phyloP scores from a whole-genome alignment of 2,888 invertebrate genomes.

The Leuctra nigra region DNA sequence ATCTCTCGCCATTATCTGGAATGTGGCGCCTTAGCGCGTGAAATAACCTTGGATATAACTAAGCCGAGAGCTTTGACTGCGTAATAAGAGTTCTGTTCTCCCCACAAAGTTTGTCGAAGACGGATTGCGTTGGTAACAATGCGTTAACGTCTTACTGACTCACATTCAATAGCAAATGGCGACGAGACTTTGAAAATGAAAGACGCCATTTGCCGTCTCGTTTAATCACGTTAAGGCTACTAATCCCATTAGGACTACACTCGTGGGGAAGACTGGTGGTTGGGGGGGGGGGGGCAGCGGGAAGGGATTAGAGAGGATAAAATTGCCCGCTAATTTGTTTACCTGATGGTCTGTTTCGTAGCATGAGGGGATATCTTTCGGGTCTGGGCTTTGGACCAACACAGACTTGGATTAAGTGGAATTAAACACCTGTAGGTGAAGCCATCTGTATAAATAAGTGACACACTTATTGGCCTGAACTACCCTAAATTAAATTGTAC shows the following conservation, averaged over 20 bases:
- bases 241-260: constrained; percentile 20
- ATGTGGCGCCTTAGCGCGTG: too few species aligned
- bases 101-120: neutral
- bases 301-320: constrained; percentile 17
- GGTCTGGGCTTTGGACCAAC: too few species aligned
- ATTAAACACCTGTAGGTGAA: too few species aligned
- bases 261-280: constrained; percentile 4
- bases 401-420: too few species aligned
- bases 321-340: constrained; percentile 25
- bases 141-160: neutral
- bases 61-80: too few species aligned
- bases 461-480: too few species aligned
- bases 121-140: neutral
- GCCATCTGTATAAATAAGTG: too few species aligned
- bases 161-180: neutral
- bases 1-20: too few species aligned
- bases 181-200: constrained; percentile 1
- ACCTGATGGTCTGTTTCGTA: constrained; percentile 18
- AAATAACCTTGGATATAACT: too few species aligned
- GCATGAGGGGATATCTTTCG: constrained; percentile 16
- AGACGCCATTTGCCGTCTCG: neutral
- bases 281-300: neutral
- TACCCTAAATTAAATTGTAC: too few species aligned
- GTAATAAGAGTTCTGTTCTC: too few species aligned
- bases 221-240: constrained; percentile 23